Conservation (phyloP, 2,797 vertebrate genomes). For the Phylloscopus collybita region DNA sequence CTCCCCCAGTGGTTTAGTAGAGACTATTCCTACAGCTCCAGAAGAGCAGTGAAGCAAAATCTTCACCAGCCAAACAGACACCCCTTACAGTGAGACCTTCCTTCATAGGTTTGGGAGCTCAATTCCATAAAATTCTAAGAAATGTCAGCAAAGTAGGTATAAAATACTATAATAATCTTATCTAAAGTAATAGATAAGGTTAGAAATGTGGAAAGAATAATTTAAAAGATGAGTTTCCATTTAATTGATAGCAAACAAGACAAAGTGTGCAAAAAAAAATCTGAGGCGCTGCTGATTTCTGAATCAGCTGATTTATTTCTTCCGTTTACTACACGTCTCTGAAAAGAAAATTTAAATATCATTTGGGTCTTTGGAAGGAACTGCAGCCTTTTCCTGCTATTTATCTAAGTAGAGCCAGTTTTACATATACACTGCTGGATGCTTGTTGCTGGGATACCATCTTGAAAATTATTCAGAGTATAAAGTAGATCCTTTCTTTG, state of each 20-base stretch:
- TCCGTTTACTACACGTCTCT: not conserved
- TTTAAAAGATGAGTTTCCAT: not conserved
- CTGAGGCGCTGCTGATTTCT: not conserved
- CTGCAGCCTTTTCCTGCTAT: not conserved
- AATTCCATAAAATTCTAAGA: not conserved
- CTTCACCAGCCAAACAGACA: not conserved
- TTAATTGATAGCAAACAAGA: not conserved
- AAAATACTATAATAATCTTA: not conserved
- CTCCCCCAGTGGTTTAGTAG: not conserved
- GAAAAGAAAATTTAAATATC: not conserved
- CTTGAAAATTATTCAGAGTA: not conserved
- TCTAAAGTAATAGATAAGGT: not conserved
- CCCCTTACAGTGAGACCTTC: not conserved
- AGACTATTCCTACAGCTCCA: not conserved
- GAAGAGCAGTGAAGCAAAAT: not conserved
- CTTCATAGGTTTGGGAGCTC: not conserved
- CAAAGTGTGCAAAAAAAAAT: not conserved
- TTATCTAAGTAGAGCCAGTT: conserved; percentile 8
- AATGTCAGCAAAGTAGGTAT: not conserved
- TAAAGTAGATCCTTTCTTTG: conserved; percentile 8
- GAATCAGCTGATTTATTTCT: not conserved
- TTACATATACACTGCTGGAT: not conserved
- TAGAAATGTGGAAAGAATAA: not conserved
- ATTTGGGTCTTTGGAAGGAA: not conserved
- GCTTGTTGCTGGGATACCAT: conserved; percentile 58